Evolutionary conservation across 2,888 invertebrate genomes (phyloP), one percentile per base, ranked within the genome.

Genomic region (Amphipyra tragopoginis): DNA sequence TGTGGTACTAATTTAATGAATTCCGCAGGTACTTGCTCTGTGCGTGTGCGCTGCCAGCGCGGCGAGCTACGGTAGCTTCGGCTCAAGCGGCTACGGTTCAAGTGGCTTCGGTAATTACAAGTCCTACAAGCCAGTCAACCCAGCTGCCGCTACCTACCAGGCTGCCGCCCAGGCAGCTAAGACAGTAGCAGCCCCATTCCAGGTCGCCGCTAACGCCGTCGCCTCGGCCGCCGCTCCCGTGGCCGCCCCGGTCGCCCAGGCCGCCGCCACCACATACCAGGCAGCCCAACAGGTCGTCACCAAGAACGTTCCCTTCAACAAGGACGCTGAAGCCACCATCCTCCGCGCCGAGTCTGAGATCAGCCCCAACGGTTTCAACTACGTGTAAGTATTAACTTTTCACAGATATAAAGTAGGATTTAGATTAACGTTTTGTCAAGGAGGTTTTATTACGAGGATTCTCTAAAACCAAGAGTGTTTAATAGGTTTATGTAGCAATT

Each of bases 21-120:
- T 43, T 54, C 10, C 65, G 1, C 59, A 87, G 87, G 79, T 86
- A 14, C 74, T 89, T 65, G 83, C 85, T 34, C 58, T 87, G 42
- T 88, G 82, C 77, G 84, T 88, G 64, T 83, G 81, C 72, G 85
- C 84, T 50, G 85, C 82, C 10, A 85, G 77, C 70, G 87, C 85
- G 3, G 86, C 86, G 1, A 51, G 58, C 68, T n/a, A n/a, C n/a
- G n/a, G n/a, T n/a, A 59, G 55, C 34, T 55, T 56, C 38, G 36
- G n/a, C 21, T 11, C 8, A 11, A 0, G 11, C 34, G 39, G 29
- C 60, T 78, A 7, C 57, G 57, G 69, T 67, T 59, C 57, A 29
- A 33, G 33, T 36, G 38, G 51, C 36, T 2, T 14, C 10, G 2
- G 40, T 52, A 26, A 26, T n/a, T 55, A n/a, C 55, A 45, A 43